Base-by-base conservation (phyloP, 1,140 invertebrate species). In the Drosophila ercepeae region DNA sequence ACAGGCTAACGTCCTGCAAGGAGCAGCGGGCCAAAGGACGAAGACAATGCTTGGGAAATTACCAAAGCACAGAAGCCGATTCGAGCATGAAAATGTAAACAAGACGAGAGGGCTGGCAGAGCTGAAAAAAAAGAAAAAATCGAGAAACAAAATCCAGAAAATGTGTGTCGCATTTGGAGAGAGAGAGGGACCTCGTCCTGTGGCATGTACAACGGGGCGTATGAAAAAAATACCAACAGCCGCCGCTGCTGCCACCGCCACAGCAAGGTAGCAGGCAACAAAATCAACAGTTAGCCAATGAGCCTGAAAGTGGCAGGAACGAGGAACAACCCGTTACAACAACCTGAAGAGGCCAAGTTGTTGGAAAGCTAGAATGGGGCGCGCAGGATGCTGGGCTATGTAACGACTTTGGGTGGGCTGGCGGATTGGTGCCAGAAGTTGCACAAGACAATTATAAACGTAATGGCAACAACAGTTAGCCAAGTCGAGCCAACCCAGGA, bases 271-370 rank as follows among this genome's bases (percentile, higher is more conserved):
- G n/a, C 13, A 39, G 48, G 65, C 73, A 69, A 60, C 82, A 77
- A 86, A 86, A 82, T 86, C 82, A 86, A 86, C 82, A 86, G 82
- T 88, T 86, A 86, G 82, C 82, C 82, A 88, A 88, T 86, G 82
- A 86, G 82, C 76, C 81, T 86, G 72, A 77, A 84, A 79, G 77
- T 68, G 58, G 72, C 72, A 65, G 65, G 42, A 39, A 16, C 36
- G n/a, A n/a, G n/a, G n/a, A 39, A 64, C 44, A 79, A 57, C 60
- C 74, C 68, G 57, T 63, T 81, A 74, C 16, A 18, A 14, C 39
- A 42, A 32, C 29, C 29, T 42, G 14, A 9, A 16, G 14, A 16
- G 39, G 39, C 39, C 36, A 39, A 39, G 36, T 13, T 16, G 14
- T 16, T 16, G 7, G 16, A 2, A 42, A 27, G 29, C 9, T 19